Conservation (phyloP, 2,113 vertebrate genomes). For the Psittacara wagleri region DNA sequence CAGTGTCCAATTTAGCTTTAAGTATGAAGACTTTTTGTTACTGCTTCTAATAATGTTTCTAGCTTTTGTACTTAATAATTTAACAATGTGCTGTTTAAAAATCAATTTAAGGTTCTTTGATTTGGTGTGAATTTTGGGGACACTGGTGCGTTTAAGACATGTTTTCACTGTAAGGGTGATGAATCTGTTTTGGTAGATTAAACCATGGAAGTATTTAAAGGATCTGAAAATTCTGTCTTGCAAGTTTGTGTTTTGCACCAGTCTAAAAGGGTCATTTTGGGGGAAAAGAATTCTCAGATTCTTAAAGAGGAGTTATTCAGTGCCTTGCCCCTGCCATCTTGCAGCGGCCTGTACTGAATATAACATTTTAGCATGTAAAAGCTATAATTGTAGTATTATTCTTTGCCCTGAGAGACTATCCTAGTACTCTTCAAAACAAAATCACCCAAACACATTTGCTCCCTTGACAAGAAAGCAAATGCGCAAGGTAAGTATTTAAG, state of each 20-base stretch:
- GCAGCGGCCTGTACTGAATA: not conserved
- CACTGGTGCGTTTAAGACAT: not conserved
- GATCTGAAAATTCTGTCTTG: not conserved
- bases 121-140: not conserved
- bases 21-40: not conserved
- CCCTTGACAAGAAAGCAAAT: not conserved
- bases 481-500: not conserved
- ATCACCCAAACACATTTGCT: not conserved
- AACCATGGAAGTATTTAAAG: not conserved
- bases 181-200: not conserved
- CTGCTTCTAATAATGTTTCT: not conserved
- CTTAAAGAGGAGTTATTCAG: not conserved
- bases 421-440: not conserved
- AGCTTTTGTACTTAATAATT: not conserved
- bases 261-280: not conserved
- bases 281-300: not conserved
- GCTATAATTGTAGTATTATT: not conserved
- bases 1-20: not conserved
- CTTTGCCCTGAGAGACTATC: not conserved
- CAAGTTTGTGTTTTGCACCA: not conserved
- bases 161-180: not conserved
- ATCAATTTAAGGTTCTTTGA: not conserved
- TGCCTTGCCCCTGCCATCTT: not conserved
- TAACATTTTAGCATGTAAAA: not conserved
- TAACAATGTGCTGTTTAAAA: not conserved